Evolutionary conservation across 2,113 vertebrate genomes (phyloP).

Genomic region (Percina caprodes): DNA sequence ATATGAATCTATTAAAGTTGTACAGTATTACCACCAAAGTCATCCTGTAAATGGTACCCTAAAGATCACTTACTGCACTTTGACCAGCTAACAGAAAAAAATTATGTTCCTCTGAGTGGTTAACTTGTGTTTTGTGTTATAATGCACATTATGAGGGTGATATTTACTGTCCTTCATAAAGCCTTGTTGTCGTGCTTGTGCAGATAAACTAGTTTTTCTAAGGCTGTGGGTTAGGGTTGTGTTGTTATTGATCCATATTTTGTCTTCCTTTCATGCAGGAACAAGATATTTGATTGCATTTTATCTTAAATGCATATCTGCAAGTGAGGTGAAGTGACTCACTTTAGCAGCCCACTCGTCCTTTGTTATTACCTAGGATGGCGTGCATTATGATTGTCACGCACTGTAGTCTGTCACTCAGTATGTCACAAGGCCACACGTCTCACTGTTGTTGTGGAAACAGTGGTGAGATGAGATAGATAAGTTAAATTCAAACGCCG

Average conservation of each 20-base stretch:
- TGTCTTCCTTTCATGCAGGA: background rate
- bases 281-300: background rate
- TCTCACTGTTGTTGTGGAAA: background rate
- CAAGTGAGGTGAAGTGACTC: constrained; percentile 1
- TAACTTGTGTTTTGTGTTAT: background rate
- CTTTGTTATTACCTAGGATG: background rate
- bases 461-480: background rate
- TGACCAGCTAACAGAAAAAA: background rate
- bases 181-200: background rate
- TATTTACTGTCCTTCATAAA: background rate
- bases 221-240: no score
- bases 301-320: background rate
- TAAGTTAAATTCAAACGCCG: background rate
- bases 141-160: background rate
- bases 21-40: background rate
- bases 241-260: background rate
- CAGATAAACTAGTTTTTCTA: background rate
- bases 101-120: background rate
- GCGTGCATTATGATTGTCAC: background rate
- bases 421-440: background rate
- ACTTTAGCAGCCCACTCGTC: background rate
- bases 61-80: background rate
- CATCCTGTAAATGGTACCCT: background rate
- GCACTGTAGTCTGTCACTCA: background rate
- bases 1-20: background rate